A percentile compares a stretch with the other conserved stretches of the same genome.
Evolutionary conservation across 2,113 vertebrate species (phyloP).

Genomic region (Mustelus asterias): DNA sequence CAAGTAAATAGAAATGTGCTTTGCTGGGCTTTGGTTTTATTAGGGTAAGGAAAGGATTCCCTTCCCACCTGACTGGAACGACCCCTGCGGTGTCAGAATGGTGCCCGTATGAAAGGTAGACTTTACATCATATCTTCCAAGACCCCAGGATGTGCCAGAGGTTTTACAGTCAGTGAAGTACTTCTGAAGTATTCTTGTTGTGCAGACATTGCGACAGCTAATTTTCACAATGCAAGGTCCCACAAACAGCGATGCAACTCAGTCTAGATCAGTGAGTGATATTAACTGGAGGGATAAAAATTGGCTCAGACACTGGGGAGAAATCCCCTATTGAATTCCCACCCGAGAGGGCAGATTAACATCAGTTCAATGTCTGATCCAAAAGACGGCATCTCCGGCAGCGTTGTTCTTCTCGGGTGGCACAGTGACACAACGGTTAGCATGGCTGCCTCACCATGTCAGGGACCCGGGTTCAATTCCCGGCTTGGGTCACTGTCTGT

Average conservation of each 20-base stretch:
- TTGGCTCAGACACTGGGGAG: neutral
- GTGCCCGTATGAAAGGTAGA: neutral
- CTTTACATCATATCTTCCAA: no score
- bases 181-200: neutral
- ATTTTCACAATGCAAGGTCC: neutral
- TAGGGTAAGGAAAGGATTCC: no score
- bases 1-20: neutral
- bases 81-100: neutral
- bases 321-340: neutral
- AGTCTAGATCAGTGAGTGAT: neutral
- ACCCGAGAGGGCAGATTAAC: neutral
- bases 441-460: no score
- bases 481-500: no score
- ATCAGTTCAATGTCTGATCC: neutral
- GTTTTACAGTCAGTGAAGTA: no score
- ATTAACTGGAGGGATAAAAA: neutral
- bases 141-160: no score
- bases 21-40: neutral
- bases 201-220: neutral
- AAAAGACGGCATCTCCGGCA: neutral
- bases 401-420: no score
- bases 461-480: no score
- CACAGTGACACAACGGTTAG: no score
- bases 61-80: no score
- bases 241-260: neutral